Percentiles rank a stretch among this genome's conserved stretches.
phyloP scores from a whole-genome alignment of 2,113 vertebrate genomes.

The Notothenia rossii region DNA sequence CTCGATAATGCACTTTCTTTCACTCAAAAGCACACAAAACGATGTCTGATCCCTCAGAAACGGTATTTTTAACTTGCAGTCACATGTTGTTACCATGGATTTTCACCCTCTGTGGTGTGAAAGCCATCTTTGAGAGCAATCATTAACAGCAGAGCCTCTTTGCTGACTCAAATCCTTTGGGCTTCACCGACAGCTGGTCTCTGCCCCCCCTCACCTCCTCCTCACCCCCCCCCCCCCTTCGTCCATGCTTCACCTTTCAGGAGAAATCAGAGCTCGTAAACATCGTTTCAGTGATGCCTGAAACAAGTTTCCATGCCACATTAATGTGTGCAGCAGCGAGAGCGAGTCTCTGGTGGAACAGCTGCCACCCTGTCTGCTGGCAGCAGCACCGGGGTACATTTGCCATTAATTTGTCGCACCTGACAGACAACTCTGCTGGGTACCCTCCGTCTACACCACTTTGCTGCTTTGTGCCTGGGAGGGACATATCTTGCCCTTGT shows the following conservation, averaged over 20 bases:
- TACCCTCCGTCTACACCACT: conserved; percentile 64
- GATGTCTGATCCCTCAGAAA: not conserved
- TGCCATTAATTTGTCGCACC: conserved; percentile 79
- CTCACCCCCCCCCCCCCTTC: conserved; percentile 17
- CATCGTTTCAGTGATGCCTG: conserved; percentile 65
- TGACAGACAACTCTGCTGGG: conserved; percentile 75
- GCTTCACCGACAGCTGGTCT: conserved; percentile 67
- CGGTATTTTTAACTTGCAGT: conserved; percentile 2
- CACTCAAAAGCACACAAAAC: conserved; percentile 1
- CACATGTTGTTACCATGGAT: conserved; percentile 32
- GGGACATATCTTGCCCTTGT: conserved; percentile 65
- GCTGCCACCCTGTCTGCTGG: conserved; percentile 75
- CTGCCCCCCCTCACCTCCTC: conserved; percentile 9
- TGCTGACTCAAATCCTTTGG: conserved; percentile 70
- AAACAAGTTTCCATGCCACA: conserved; percentile 73
- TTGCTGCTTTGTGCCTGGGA: conserved; percentile 67
- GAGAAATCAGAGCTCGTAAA: conserved; percentile 71
- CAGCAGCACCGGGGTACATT: conserved; percentile 63
- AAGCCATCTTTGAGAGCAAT: conserved; percentile 49
- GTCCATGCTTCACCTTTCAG: conserved; percentile 70
- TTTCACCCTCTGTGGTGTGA: conserved; percentile 47
- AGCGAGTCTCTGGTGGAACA: conserved; percentile 69
- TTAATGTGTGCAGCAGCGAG: conserved; percentile 61
- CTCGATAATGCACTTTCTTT: not conserved
- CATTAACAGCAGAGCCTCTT: conserved; percentile 61